Evolutionary conservation across 2,113 vertebrate species (phyloP).

Genomic region (Hippocampus comes): DNA sequence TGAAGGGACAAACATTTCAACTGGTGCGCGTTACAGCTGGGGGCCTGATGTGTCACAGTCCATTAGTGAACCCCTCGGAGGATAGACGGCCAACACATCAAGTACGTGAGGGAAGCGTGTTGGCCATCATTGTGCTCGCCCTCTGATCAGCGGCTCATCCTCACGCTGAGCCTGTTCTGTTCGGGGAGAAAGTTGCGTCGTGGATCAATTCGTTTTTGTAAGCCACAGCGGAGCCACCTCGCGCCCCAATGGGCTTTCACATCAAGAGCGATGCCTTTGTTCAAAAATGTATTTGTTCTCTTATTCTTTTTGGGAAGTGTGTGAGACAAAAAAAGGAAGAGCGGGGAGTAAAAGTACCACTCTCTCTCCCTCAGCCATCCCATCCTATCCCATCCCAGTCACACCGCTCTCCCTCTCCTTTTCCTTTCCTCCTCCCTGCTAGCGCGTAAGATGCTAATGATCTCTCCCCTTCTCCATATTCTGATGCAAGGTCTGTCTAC

Average conservation of each 20-base stretch:
- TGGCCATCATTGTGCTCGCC: slow-evolving; percentile 44
- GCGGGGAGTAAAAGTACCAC: slow-evolving; percentile 39
- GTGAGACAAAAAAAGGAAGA: slow-evolving; percentile 59
- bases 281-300: slow-evolving; percentile 78
- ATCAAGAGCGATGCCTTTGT: slow-evolving; percentile 73
- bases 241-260: slow-evolving; percentile 54
- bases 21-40: slow-evolving; percentile 26
- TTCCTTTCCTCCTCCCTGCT: slow-evolving; percentile 38
- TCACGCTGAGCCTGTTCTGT: slow-evolving; percentile 47
- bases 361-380: slow-evolving; percentile 43
- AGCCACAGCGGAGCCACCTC: slow-evolving; percentile 68
- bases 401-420: slow-evolving; percentile 29
- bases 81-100: slow-evolving; percentile 33
- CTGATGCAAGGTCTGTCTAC: slow-evolving; percentile 79
- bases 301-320: slow-evolving; percentile 74
- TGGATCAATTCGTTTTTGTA: slow-evolving; percentile 52
- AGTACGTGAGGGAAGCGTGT: slow-evolving; percentile 43
- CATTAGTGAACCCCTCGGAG: slow-evolving; percentile 31
- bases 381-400: slow-evolving; percentile 31
- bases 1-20: slow-evolving; percentile 31
- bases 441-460: slow-evolving; percentile 75
- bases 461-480: slow-evolving; percentile 65
- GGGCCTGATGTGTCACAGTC: slow-evolving; percentile 41
- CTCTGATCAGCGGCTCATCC: slow-evolving; percentile 44
- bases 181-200: slow-evolving; percentile 41